A percentile compares a stretch with the other conserved stretches of the same genome.
phyloP scores from a whole-genome alignment of 2,888 invertebrate species.

The Marronus borbonicus region DNA sequence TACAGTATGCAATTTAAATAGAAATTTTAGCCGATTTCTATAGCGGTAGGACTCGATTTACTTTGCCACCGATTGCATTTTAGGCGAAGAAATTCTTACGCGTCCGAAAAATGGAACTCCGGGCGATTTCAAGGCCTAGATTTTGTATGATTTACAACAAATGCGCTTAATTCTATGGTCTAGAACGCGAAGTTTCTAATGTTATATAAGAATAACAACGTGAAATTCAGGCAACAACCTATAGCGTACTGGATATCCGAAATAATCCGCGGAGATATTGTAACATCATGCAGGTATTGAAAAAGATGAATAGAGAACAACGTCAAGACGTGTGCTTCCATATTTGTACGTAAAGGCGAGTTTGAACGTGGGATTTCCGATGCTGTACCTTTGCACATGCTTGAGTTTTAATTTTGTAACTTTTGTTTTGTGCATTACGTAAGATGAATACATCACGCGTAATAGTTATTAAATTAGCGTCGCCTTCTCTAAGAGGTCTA shows the following conservation, averaged over 20 bases:
- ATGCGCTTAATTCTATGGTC: not conserved
- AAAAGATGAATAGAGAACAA: not conserved
- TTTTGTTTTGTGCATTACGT: slow-evolving; percentile 23
- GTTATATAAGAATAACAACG: not conserved
- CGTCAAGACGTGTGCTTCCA: not conserved
- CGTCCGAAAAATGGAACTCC: not conserved
- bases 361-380: slow-evolving; percentile 6
- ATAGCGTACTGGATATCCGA: not conserved
- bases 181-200: slow-evolving; percentile 11
- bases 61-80: slow-evolving; percentile 1
- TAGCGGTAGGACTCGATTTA: not conserved
- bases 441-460: slow-evolving; percentile 1
- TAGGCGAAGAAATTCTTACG: not conserved
- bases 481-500: not conserved
- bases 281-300: too few relatives aligned
- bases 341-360: not conserved
- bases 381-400: not conserved
- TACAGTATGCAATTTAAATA: slow-evolving; percentile 20
- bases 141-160: slow-evolving; percentile 3
- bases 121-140: not conserved
- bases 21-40: slow-evolving; percentile 17
- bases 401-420: slow-evolving; percentile 4
- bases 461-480: not conserved
- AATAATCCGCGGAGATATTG: not conserved
- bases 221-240: not conserved